A percentile compares a stretch with the other conserved stretches of the same genome.
Evolutionary conservation across 1,140 invertebrate species (phyloP).

Genomic region (Telenomus remus): DNA sequence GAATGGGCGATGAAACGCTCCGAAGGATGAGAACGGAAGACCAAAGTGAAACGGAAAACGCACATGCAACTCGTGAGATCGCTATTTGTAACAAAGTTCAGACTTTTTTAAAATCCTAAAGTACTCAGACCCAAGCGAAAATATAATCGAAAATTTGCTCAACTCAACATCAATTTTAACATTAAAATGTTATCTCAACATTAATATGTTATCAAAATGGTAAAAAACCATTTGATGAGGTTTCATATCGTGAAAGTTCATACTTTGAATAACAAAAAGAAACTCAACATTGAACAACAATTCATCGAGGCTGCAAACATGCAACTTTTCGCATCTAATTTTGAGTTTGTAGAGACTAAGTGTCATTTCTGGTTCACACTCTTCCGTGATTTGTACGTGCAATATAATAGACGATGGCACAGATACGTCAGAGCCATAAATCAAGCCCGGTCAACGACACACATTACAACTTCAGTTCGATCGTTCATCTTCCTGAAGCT

Average conservation of each 20-base stretch:
- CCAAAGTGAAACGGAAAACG: conserved; percentile 36
- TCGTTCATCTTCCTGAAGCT: not conserved
- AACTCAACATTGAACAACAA: no score
- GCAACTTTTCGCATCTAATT: not conserved
- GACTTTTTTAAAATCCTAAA: no score
- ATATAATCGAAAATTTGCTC: no score
- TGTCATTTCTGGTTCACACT: conserved; percentile 27
- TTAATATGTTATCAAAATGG: no score
- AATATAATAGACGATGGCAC: conserved; percentile 31
- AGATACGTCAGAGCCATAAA: conserved; percentile 33
- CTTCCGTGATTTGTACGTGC: conserved; percentile 41
- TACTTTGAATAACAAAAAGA: not conserved
- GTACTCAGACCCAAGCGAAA: no score
- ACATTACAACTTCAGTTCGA: conserved; percentile 14
- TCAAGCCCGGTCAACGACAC: conserved; percentile 42
- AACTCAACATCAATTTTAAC: no score
- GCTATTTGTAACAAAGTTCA: not conserved
- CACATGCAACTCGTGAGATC: conserved; percentile 17
- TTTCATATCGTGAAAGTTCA: no score
- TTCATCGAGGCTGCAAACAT: no score
- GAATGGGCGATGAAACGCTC: conserved; percentile 46
- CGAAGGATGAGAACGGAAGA: conserved; percentile 48
- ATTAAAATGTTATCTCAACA: no score
- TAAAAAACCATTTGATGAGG: no score
- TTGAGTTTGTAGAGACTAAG: conserved; percentile 1